Evolutionary conservation across 2,888 invertebrate species (phyloP), one percentile per base, ranked within the genome.

Genomic region (Diadegma fenestrale): DNA sequence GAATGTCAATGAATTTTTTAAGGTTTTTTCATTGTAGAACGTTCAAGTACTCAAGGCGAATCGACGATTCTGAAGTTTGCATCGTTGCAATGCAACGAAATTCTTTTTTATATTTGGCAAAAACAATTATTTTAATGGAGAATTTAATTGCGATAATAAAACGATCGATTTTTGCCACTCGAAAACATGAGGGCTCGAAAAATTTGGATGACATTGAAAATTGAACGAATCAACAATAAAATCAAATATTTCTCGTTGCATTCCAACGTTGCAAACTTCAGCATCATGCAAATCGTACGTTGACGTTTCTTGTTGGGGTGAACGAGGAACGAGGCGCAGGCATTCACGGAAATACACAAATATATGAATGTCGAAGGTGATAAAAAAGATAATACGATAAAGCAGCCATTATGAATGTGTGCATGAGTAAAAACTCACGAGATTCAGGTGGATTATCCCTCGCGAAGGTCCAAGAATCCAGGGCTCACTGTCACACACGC

Each of bases 401-500:
- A n/a, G 7, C 10, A 54, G 12, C 22, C 33, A n/a, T 48, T 26
- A 33, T 48, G 3, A 33, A 69, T 30, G 41, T 68, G 22, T 6
- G 12, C 30, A 66, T 54, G 0, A 19, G n/a, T 37, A 30, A 19
- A 43, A 77, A 81, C 84, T 81, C 78, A 84, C 84, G 51, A 80
- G 26, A 73, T 63, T 45, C 51, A 45, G 33, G 61, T 48, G 17
- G 77, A 73, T 81, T 84, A 84, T 84, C 78, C 84, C 81, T 72
- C 61, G 51, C 51, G 61, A 78, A 51, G n/a, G 61, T 43, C 51
- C 68, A 78, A 33, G 81, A 81, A 84, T 78, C 73, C 78, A 63
- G 77, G 17, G 63, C 77, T 61, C 84, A 84, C 84, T 81, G 78
- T 78, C 84, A 84, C 84, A 84, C 84, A 78, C 81, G 66, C 58